Evolutionary conservation across 2,797 vertebrate species (phyloP).

Genomic region (Pterois miles): DNA sequence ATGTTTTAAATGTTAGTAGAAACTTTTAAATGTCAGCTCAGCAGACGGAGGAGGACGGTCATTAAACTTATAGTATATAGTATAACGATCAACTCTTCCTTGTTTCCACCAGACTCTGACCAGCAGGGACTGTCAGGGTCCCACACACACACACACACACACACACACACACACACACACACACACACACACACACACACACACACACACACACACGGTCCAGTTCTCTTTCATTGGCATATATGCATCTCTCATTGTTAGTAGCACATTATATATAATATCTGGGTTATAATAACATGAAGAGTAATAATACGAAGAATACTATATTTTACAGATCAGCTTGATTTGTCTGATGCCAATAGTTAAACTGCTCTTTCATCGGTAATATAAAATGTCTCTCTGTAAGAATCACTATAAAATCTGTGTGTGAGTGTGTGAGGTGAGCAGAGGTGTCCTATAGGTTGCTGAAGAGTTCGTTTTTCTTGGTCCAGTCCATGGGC

Average conservation of each 20-base stretch:
- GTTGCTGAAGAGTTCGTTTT: conserved; percentile 97
- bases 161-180: conserved; percentile 11
- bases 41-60: not conserved
- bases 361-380: conserved; percentile 33
- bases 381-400: conserved; percentile 26
- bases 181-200: not conserved
- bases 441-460: conserved; percentile 80
- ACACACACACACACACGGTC: conserved; percentile 5
- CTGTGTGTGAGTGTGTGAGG: not conserved
- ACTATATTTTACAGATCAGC: conserved; percentile 59
- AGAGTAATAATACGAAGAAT: conserved; percentile 48
- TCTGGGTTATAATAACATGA: conserved; percentile 61
- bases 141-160: conserved; percentile 22
- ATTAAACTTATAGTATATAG: conserved; percentile 10
- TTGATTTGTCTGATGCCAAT: conserved; percentile 27
- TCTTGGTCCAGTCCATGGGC: conserved; percentile 99
- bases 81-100: not conserved
- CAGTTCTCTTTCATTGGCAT: conserved; percentile 61
- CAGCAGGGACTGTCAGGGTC: conserved; percentile 51
- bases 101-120: conserved; percentile 41
- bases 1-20: conserved; percentile 21
- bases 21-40: not conserved
- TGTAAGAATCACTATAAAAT: conserved; percentile 31
- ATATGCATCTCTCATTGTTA: conserved; percentile 65
- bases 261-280: conserved; percentile 68